Base-by-base conservation (phyloP, 2,888 invertebrate genomes). In the Drosophila seclusa region DNA sequence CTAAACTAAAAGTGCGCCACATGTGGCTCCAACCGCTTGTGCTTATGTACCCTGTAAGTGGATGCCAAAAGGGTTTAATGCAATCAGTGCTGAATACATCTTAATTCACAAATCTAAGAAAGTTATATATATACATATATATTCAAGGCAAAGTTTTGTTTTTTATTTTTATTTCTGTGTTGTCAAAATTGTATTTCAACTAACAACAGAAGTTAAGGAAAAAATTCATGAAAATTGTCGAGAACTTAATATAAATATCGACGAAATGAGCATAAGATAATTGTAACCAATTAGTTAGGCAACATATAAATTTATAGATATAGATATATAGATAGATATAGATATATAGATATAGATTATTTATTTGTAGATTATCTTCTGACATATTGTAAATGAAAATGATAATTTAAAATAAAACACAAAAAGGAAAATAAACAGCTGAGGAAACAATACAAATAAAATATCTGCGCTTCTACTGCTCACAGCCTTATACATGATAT, bases 1-100 rank as follows among this genome's bases (percentile, higher is more conserved):
- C 81, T 80, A 69, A 76, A 60, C 69, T 77, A 65, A 80, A 80
- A 80, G 67, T 69, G 69, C 81, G 77, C 81, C 79, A 79, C 79
- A 79, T 79, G 81, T 73, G 78, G 64, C 73, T 50, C 64, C 58
- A 57, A 68, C 45, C 62, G 68, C 67, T 69, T 65, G 50, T 31
- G 24, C 24, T 55, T 18, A 4, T n/a, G n/a, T 34, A 42, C 69
- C n/a, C 69, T 70, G 34, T 61, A 11, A 16, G 10, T 24, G 6
- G 1, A 0, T 18, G 1, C 4, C 21, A 18, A 24, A 1, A 11
- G 24, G 8, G 45, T 45, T 24, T 16, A 24, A 45, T 45, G 7
- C 1, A 24, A 45, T 45, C 4, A 16, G 1, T 4, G 1, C 8
- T 24, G 21, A 16, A 24, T 8, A 38, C 18, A 38, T 18, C 38